Conservation (phyloP, 2,113 vertebrate genomes). For the Bufo gargarizans region DNA sequence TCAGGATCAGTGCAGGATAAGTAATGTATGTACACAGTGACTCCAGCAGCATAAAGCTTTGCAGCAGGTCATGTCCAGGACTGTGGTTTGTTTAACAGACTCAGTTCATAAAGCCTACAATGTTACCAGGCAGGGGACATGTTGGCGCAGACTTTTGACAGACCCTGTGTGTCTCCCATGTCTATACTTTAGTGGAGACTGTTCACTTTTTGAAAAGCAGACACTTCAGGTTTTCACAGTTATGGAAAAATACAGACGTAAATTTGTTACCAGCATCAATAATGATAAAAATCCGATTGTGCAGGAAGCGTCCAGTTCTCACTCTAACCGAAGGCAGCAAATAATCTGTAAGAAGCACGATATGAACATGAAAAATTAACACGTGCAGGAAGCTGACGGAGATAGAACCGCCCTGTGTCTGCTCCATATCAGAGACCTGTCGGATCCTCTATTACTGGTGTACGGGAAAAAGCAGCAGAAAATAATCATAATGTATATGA, state of each 20-base stretch:
- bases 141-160: not conserved
- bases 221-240: not conserved
- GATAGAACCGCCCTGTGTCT: not conserved
- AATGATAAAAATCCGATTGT: conserved; percentile 26
- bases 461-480: not conserved
- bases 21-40: too few relatives aligned
- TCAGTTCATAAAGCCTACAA: not conserved
- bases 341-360: not conserved
- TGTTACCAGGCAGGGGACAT: not conserved
- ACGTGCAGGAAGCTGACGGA: not conserved
- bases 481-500: too few relatives aligned
- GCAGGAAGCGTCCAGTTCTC: not conserved
- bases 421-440: not conserved
- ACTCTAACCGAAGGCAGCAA: not conserved
- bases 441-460: not conserved
- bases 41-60: not conserved
- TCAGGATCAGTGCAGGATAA: too few relatives aligned
- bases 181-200: not conserved
- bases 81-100: not conserved
- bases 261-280: conserved; percentile 26
- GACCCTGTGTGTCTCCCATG: not conserved
- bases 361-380: conserved; percentile 46
- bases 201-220: not conserved
- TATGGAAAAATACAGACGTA: conserved; percentile 29
- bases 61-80: not conserved